Conservation (phyloP, 2,888 invertebrate species). For the Meandrusa payeni region DNA sequence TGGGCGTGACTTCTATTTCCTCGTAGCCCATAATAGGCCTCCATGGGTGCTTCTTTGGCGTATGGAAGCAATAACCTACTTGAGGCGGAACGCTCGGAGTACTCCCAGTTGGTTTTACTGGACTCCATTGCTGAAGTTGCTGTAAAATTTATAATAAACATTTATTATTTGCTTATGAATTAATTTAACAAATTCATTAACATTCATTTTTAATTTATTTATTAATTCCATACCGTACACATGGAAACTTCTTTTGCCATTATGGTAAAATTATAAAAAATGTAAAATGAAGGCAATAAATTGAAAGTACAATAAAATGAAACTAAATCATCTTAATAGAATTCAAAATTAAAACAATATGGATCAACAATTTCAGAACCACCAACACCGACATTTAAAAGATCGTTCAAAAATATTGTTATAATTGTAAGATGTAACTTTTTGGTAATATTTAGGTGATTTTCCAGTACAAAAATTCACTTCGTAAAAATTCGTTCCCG, state of each 20-base stretch:
- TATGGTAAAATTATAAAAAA: conserved; percentile 34
- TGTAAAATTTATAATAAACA: conserved; percentile 39
- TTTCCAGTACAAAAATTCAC: too few species aligned
- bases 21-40: conserved; percentile 89
- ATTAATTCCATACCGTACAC: conserved; percentile 66
- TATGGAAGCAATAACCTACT: conserved; percentile 86
- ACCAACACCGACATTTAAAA: conserved; percentile 3
- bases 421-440: too few species aligned
- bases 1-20: conserved; percentile 86
- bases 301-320: conserved; percentile 34
- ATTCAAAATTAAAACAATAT: conserved; percentile 27
- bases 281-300: conserved; percentile 28
- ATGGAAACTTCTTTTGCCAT: conserved; percentile 75
- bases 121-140: conserved; percentile 91
- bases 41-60: conserved; percentile 89
- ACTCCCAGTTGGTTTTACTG: conserved; percentile 83
- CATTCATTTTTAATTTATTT: conserved; percentile 10
- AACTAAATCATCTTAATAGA: conserved; percentile 24
- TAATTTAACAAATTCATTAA: conserved; percentile 7
- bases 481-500: too few species aligned
- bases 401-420: background rate
- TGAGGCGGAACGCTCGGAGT: conserved; percentile 83
- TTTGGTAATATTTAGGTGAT: too few species aligned
- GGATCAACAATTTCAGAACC: background rate
- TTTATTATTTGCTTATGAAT: background rate